Evolutionary conservation across 2,113 vertebrate genomes (phyloP).

Genomic region (Archilochus colubris): DNA sequence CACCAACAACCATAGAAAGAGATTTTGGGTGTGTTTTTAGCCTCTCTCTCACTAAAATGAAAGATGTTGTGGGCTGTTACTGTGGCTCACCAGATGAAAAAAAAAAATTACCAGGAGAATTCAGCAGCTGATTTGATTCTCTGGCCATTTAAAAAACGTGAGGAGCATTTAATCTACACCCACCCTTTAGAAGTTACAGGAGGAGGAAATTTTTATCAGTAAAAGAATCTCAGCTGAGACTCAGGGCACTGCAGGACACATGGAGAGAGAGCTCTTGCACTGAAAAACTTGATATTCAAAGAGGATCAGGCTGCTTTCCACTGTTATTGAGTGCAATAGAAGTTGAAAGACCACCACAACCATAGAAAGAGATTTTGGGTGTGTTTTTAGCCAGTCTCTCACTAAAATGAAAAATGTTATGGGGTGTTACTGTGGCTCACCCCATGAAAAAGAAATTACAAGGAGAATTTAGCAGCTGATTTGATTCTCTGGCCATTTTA

Average conservation of each 20-base stretch:
- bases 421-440: background rate
- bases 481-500: background rate
- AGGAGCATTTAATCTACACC: background rate
- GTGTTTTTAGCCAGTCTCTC: no score
- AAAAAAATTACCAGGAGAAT: background rate
- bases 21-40: background rate
- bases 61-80: background rate
- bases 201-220: no score
- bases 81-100: background rate
- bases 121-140: background rate
- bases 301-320: no score
- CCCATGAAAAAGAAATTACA: background rate
- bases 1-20: background rate
- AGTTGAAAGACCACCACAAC: no score
- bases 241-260: background rate
- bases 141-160: background rate
- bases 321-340: no score
- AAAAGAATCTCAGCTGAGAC: no score
- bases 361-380: no score
- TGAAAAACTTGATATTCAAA: background rate
- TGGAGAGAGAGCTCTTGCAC: rapidly evolving
- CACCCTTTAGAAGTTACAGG: background rate
- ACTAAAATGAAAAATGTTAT: background rate
- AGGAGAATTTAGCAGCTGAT: background rate
- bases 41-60: background rate